These are phyloP conservation scores for Lophura swinhoii DNA, from an alignment of 2,797 vertebrate genomes.

Conservation along the genomic window DNA sequence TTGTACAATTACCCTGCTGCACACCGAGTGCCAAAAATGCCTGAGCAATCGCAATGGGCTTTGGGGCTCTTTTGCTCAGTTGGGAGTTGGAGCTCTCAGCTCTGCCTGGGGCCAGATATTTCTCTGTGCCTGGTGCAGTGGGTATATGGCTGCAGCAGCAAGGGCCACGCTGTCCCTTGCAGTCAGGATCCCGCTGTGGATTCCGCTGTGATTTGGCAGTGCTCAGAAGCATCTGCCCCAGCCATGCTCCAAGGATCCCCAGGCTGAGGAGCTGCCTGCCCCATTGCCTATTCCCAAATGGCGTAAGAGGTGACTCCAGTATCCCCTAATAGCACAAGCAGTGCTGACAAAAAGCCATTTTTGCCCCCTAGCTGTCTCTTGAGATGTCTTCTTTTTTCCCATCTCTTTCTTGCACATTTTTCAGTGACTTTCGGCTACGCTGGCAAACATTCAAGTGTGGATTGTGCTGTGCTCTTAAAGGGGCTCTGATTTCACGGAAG, in stretches of 20 bases:
- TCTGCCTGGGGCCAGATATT: not conserved
- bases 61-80: not conserved
- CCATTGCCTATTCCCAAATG: not conserved
- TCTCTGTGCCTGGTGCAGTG: fast-evolving
- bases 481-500: constrained; percentile 45
- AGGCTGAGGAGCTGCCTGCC: not conserved
- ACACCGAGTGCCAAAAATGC: not conserved
- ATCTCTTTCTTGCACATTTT: not conserved
- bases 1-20: constrained; percentile 9
- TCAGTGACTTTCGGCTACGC: constrained; percentile 25
- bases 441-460: constrained; percentile 52
- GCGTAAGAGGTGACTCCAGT: not conserved
- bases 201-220: not conserved
- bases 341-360: constrained; percentile 47
- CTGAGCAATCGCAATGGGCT: not conserved
- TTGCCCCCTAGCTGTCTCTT: constrained; percentile 22
- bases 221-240: not conserved
- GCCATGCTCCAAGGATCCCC: not conserved
- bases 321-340: not conserved
- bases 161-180: not conserved
- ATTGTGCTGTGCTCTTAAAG: constrained; percentile 39
- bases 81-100: not conserved
- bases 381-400: fast-evolving
- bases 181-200: not conserved
- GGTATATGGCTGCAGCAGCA: not conserved